These are phyloP conservation scores for Carterocephalus palaemon DNA, from an alignment of 2,888 invertebrate genomes.

Conservation along the genomic window DNA sequence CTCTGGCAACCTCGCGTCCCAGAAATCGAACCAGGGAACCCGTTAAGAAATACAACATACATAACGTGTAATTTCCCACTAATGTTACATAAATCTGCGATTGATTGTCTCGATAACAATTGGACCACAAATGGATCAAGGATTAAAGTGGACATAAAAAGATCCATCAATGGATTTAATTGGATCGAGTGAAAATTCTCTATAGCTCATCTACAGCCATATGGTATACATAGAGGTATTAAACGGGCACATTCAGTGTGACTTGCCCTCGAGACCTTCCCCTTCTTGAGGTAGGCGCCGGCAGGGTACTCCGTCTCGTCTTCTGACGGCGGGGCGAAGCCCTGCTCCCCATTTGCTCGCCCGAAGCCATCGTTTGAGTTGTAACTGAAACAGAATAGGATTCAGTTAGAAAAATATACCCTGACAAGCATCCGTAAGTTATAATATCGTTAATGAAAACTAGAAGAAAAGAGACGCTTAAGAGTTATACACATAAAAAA, in stretches of 20 bases:
- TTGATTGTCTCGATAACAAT: too few relatives aligned
- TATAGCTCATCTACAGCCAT: background rate
- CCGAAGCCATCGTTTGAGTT: slow-evolving; percentile 74
- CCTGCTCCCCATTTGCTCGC: slow-evolving; percentile 69
- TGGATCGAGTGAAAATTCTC: background rate
- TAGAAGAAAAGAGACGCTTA: too few relatives aligned
- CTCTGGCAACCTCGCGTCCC: too few relatives aligned
- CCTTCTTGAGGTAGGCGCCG: slow-evolving; percentile 81
- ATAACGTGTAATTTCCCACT: too few relatives aligned
- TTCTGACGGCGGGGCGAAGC: slow-evolving; percentile 84
- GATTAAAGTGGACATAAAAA: background rate
- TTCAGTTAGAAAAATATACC: too few relatives aligned
- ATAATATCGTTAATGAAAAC: too few relatives aligned
- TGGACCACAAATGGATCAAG: background rate
- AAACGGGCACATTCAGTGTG: slow-evolving; percentile 64
- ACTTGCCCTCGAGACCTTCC: slow-evolving; percentile 83
- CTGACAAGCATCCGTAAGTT: too few relatives aligned
- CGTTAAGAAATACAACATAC: too few relatives aligned
- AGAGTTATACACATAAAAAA: too few relatives aligned
- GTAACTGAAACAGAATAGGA: slow-evolving; percentile 63
- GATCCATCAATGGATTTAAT: background rate
- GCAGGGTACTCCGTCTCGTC: slow-evolving; percentile 85
- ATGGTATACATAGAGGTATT: slow-evolving; percentile 13
- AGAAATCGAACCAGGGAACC: too few relatives aligned
- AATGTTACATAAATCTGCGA: too few relatives aligned